These are phyloP conservation scores for Crypturellus undulatus DNA, from an alignment of 2,113 vertebrate species.

Conservation along the genomic window DNA sequence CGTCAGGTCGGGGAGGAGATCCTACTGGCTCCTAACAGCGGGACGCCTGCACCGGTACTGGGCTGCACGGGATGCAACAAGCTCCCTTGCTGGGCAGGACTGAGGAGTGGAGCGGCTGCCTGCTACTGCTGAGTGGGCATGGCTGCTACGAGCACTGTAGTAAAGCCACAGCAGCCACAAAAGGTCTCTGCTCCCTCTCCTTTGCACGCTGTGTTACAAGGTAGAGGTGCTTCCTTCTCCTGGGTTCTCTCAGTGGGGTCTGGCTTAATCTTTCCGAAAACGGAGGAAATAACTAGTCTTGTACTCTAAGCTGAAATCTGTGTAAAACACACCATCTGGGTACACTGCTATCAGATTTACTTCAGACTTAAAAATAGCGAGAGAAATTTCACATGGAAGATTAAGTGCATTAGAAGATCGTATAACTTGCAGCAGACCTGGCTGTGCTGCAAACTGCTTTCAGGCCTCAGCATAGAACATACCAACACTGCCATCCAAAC, in stretches of 20 bases:
- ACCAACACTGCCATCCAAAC: neutral
- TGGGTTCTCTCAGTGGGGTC: neutral
- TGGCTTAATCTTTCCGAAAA: neutral
- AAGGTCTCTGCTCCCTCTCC: fast-evolving
- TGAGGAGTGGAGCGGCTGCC: neutral
- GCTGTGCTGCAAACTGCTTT: neutral
- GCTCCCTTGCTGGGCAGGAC: neutral
- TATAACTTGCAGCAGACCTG: constrained; percentile 37
- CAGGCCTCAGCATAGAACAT: neutral
- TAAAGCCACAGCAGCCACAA: neutral
- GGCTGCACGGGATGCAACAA: neutral
- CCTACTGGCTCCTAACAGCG: neutral
- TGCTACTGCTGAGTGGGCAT: neutral
- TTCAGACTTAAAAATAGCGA: constrained; percentile 53
- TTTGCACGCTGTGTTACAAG: neutral
- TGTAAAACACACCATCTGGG: neutral
- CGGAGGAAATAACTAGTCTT: neutral
- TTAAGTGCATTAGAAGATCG: neutral
- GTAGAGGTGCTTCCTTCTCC: neutral
- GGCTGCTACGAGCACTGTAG: neutral
- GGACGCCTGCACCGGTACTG: neutral
- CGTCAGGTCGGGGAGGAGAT: fast-evolving
- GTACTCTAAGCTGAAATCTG: neutral
- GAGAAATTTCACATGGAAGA: constrained; percentile 39
- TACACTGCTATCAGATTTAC: constrained; percentile 17